A percentile compares a stretch with the other conserved stretches of the same genome.
Conservation (phyloP, 2,113 vertebrate species). For the Cyanoramphus novaezelandiae region DNA sequence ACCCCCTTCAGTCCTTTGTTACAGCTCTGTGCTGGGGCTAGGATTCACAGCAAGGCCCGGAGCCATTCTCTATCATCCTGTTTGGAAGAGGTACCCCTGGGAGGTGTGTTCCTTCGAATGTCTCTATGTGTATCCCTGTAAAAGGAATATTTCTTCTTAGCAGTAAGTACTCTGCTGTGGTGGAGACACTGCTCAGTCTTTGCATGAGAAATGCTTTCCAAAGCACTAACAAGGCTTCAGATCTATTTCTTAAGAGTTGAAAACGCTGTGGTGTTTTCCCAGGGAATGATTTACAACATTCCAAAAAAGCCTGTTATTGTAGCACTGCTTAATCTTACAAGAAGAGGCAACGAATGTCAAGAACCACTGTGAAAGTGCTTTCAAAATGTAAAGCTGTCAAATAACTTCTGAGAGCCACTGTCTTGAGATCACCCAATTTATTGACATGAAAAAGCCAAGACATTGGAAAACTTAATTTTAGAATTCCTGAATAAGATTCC, state of each 20-base stretch:
- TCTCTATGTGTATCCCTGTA: background rate
- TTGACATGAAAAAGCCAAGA: background rate
- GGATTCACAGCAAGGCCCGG: background rate
- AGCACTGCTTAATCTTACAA: background rate
- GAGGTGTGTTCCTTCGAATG: background rate
- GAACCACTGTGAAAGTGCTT: background rate
- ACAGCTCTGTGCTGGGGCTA: background rate
- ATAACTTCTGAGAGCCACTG: background rate
- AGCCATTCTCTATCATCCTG: background rate
- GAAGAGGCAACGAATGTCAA: background rate
- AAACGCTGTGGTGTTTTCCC: accelerated
- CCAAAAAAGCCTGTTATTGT: background rate
- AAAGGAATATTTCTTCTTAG: background rate
- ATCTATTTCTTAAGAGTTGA: background rate
- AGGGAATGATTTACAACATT: background rate
- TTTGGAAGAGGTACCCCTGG: background rate
- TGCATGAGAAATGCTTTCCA: background rate
- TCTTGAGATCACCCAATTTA: background rate
- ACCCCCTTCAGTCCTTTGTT: background rate
- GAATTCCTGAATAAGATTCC: background rate
- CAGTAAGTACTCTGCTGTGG: background rate
- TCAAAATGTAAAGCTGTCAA: background rate
- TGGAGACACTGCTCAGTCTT: background rate
- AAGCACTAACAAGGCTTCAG: background rate
- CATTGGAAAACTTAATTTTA: background rate